A percentile compares a stretch with the other conserved stretches of the same genome.
These are phyloP conservation scores for Drosophila leontia DNA, from an alignment of 1,140 invertebrate genomes.

Conservation along the genomic window DNA sequence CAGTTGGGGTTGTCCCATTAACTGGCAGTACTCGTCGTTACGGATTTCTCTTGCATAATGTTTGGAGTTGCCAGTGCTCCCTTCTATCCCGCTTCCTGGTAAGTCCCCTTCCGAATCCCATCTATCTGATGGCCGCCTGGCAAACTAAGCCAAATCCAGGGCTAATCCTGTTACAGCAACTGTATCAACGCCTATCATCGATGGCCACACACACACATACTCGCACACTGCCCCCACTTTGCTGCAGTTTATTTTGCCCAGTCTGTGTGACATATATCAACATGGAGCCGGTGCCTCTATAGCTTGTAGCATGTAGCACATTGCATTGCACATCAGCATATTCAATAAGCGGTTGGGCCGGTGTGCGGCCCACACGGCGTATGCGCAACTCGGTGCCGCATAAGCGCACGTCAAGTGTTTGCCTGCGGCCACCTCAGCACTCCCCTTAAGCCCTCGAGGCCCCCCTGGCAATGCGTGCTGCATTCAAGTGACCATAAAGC, in stretches of 20 bases:
- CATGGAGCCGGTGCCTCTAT: slow-evolving; percentile 24
- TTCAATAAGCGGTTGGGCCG: slow-evolving; percentile 65
- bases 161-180: slow-evolving; percentile 62
- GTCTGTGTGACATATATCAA: slow-evolving; percentile 64
- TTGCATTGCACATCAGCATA: slow-evolving; percentile 58
- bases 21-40: slow-evolving; percentile 28
- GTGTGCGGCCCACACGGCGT: slow-evolving; percentile 56
- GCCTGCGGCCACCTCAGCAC: slow-evolving; percentile 17
- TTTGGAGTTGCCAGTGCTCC: slow-evolving; percentile 16
- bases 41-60: slow-evolving; percentile 45
- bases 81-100: too few species aligned
- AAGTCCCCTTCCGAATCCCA: neutral
- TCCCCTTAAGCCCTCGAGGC: neutral
- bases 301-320: slow-evolving; percentile 24
- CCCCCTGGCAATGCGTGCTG: slow-evolving; percentile 33
- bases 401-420: slow-evolving; percentile 71
- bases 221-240: slow-evolving; percentile 2
- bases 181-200: slow-evolving; percentile 63
- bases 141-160: slow-evolving; percentile 46
- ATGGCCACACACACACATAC: slow-evolving; percentile 24
- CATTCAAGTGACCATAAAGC: slow-evolving; percentile 73
- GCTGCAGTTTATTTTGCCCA: slow-evolving; percentile 54
- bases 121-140: slow-evolving; percentile 14
- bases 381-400: slow-evolving; percentile 73
- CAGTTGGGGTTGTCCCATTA: slow-evolving; percentile 43